Evolutionary conservation across 2,113 vertebrate species (phyloP).

Genomic region (Podarcis cretensis): DNA sequence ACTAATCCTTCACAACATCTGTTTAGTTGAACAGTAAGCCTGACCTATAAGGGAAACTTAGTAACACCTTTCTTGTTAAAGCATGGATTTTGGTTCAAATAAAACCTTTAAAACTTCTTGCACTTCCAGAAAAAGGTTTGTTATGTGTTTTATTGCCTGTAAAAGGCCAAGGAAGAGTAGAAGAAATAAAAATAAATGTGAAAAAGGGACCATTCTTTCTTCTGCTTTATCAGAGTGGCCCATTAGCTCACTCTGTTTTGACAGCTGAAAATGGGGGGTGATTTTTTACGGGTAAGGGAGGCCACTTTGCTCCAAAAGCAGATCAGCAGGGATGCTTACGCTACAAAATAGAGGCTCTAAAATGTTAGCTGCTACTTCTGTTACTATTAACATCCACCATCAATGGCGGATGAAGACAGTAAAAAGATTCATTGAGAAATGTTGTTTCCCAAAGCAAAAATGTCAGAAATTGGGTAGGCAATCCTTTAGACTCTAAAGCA

Average conservation of each 20-base stretch:
- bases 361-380: background rate
- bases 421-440: background rate
- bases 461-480: background rate
- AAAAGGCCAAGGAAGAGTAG: background rate
- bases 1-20: background rate
- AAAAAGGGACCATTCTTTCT: background rate
- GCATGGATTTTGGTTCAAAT: background rate
- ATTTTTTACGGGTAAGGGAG: constrained; percentile 4
- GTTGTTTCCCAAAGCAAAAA: background rate
- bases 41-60: background rate
- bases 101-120: background rate
- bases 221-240: background rate
- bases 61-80: constrained; percentile 6
- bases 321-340: background rate
- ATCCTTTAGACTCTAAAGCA: background rate
- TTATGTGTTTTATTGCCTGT: constrained; percentile 12
- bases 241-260: constrained; percentile 10
- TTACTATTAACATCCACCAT: background rate
- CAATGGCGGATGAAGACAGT: background rate
- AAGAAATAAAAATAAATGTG: constrained; percentile 1
- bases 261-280: background rate
- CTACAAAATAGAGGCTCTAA: background rate
- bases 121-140: constrained; percentile 4
- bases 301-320: background rate
- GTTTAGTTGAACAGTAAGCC: background rate